These are phyloP conservation scores for Drosophila algonquin DNA, from an alignment of 2,888 invertebrate genomes.

Conservation along the genomic window DNA sequence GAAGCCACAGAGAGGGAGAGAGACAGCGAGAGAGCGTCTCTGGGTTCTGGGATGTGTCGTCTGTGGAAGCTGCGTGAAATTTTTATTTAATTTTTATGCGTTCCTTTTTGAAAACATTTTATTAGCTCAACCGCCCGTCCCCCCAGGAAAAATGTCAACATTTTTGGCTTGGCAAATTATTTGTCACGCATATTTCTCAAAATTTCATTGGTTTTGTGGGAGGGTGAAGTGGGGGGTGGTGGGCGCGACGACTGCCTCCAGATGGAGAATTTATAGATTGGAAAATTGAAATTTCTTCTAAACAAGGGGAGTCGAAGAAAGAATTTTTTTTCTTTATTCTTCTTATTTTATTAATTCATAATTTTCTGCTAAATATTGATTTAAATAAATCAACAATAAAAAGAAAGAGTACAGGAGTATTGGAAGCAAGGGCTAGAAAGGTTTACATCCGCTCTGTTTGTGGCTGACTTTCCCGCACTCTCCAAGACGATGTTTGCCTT, in stretches of 20 bases:
- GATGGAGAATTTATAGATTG: slow-evolving; percentile 2
- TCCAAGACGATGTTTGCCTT: no score
- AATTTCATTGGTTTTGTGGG: slow-evolving; percentile 6
- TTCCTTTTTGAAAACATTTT: slow-evolving; percentile 41
- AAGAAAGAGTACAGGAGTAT: no score
- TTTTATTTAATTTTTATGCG: slow-evolving; percentile 71
- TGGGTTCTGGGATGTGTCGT: slow-evolving; percentile 12
- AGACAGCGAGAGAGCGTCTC: neutral
- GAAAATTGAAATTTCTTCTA: neutral
- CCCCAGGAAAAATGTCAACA: slow-evolving; percentile 19
- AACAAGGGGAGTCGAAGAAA: no score
- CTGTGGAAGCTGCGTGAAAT: slow-evolving; percentile 61
- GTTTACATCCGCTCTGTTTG: neutral
- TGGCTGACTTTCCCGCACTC: slow-evolving; percentile 6
- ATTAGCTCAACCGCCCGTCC: slow-evolving; percentile 19
- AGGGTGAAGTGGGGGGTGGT: neutral
- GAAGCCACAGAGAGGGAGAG: slow-evolving; percentile 30
- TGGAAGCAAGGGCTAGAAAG: no score
- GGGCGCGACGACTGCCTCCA: slow-evolving; percentile 3
- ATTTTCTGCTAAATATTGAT: no score
- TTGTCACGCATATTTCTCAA: slow-evolving; percentile 46
- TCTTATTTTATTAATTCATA: no score
- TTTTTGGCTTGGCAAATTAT: slow-evolving; percentile 44
- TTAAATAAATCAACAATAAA: no score
- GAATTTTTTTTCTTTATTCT: no score